phyloP scores from a whole-genome alignment of 2,888 invertebrate species.

The Tipula confusa region DNA sequence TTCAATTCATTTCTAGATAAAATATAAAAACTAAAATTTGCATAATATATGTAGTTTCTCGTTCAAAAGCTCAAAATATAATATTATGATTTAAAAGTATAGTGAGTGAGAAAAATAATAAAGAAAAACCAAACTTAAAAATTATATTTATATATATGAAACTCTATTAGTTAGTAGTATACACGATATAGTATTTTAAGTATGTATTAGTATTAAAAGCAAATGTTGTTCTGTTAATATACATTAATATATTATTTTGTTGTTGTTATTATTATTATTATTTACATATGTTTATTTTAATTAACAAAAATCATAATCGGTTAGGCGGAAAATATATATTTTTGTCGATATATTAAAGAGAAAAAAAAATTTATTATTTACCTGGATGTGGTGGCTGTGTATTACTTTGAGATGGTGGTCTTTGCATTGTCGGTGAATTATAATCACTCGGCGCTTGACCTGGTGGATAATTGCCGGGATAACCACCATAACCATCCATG shows the following conservation, averaged over 20 bases:
- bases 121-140: slow-evolving; percentile 27
- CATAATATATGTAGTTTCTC: slow-evolving; percentile 7
- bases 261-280: no score
- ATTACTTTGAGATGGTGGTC: slow-evolving; percentile 66
- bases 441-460: slow-evolving; percentile 58
- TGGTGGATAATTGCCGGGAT: slow-evolving; percentile 55
- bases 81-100: neutral
- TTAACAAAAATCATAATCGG: slow-evolving; percentile 32
- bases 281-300: slow-evolving; percentile 29
- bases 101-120: slow-evolving; percentile 27
- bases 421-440: slow-evolving; percentile 60
- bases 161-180: neutral
- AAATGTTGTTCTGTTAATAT: slow-evolving; percentile 14
- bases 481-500: slow-evolving; percentile 76
- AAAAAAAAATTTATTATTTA: slow-evolving; percentile 40
- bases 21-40: slow-evolving; percentile 25
- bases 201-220: neutral
- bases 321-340: neutral
- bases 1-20: slow-evolving; percentile 7
- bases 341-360: neutral
- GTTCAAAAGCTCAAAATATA: slow-evolving; percentile 27
- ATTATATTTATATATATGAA: no score
- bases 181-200: neutral
- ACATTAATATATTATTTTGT: neutral
- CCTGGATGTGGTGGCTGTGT: slow-evolving; percentile 63